Evolutionary conservation across 2,888 invertebrate genomes (phyloP), one percentile per base, ranked within the genome.

Genomic region (Meandrusa payeni): DNA sequence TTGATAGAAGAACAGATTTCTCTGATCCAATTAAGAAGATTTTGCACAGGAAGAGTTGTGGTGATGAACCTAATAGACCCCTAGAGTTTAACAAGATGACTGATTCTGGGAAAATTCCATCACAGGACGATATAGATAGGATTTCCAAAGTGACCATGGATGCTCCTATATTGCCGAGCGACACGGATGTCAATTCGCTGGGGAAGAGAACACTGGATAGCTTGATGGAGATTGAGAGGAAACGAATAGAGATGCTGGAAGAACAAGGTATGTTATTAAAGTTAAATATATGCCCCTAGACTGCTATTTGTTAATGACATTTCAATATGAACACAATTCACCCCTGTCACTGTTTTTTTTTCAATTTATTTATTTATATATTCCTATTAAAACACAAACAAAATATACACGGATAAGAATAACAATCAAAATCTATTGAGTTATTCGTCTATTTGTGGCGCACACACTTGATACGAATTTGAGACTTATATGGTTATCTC

Each of bases 141-240:
- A 96, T 96, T 65, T 94, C 94, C n/a, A 93, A 94, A 72, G 93
- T 96, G n/a, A 95, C 95, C 0, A 92, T 91, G 7, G 93, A 94
- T 68, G 94, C 95, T 1, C 95, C 95, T 2, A 91, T 95, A 45
- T 83, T 93, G 42, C 90, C 92, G 2, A 91, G 91, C 40, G 91
- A 92, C 57, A 91, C 92, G 0, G 91, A 93, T 48, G 90, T 90
- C 61, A 86, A 86, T 34, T 91, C 93, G 2, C 76, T 93, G 27
- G 93, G 94, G 9, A 91, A 93, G 47, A 92, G 94, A 64, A 95
- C 96, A 0, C 90, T 95, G 54, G 95, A 95, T 58, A 96, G 96
- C 55, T 89, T 97, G 46, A 93, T 93, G 82, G 96, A 97, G 81
- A 95, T 97, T 47, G 97, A 97, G 75, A 91, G 95, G 59, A 96